Evolutionary conservation across 1,140 invertebrate genomes (phyloP), one percentile per base, ranked within the genome.

Genomic region (Watersipora subatra): DNA sequence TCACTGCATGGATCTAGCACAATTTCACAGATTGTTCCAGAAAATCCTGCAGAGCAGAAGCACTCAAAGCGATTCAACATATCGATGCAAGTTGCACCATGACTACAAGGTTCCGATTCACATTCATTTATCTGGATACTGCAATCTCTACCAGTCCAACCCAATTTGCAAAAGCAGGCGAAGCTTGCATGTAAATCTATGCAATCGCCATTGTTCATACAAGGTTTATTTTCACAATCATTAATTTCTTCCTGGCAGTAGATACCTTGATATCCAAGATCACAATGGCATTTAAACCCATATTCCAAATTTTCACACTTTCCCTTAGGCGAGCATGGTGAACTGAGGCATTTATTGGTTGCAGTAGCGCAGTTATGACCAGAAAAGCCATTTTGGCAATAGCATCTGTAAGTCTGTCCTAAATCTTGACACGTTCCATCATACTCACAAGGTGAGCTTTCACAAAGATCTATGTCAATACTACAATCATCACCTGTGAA

Each of bases 221-320:
- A 95, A 0, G 90, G 89, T 62, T 85, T 85, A 63, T 86, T 91
- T 67, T 87, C 84, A 64, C 96, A 99, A 1, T 98, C 83, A 73
- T 98, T 88, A 29, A 96, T 89, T 76, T 97, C 97, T 64, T 92
- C 86, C 72, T 99, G 91, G 75, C 97, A 99, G 57, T 93, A 86
- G 83, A 97, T 97, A 12, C 96, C 96, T 20, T 88, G 89, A 73
- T 97, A 99, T 62, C 96, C 95, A 22, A 88, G 84, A 12, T 91
- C 91, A 81, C 97, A 99, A n/a, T 58, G 61, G 68, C 79, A 81
- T 0, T 73, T 76, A 69, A 76, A 80, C 64, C 75, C 73, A 1
- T 75, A 76, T 27, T 73, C 68, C 15, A 73, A 72, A 20, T 74
- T 75, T 64, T 80, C 79, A 76, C 94, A 98, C 64, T 89, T 87